Evolutionary conservation across 1,140 invertebrate species (phyloP), one percentile per base, ranked within the genome.

Genomic region (Cotesia vestalis): DNA sequence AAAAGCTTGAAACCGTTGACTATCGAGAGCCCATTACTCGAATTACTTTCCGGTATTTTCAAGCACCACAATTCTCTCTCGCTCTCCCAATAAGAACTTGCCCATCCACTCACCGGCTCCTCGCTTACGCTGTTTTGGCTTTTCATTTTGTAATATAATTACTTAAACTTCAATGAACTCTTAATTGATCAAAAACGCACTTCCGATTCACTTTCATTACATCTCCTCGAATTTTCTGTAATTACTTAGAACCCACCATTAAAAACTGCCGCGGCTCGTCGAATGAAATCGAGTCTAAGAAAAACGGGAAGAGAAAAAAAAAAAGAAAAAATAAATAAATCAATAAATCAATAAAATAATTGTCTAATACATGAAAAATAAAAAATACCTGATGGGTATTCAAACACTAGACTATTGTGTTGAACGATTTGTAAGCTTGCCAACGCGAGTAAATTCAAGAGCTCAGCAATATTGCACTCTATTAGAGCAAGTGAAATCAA

Each of bases 1-100:
- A 72, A 46, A 46, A 75, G 69, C 20, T 59, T 59, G 14, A 59
- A 64, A 59, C 38, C 60, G 75, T 61, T 46, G 38, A 14, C 66
- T 73, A 72, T 79, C 64, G 71, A 74, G 66, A 69, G 71, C 27
- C 75, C 78, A 80, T 80, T 80, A 80, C 73, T 71, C 59, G 72
- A 67, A 79, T 80, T 79, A 79, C 77, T 78, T 77, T 74, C 72
- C 35, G 62, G 60, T 35, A 46, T 76, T 79, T 66, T 70, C 72
- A 72, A 71, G 72, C 77, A 51, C 61, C 66, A 63, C 27, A 66
- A 66, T 74, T 70, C 74, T 67, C 72, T 38, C 38, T 55, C 53
- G 17, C 53, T 5, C 53, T 17, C 57, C 27, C 53, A 17, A 55
- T 20, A 59, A 59, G 57, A 59, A 59, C 20, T 20, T 9, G 9